phyloP scores from a whole-genome alignment of 2,113 vertebrate species.

The Macrotis lagotis region DNA sequence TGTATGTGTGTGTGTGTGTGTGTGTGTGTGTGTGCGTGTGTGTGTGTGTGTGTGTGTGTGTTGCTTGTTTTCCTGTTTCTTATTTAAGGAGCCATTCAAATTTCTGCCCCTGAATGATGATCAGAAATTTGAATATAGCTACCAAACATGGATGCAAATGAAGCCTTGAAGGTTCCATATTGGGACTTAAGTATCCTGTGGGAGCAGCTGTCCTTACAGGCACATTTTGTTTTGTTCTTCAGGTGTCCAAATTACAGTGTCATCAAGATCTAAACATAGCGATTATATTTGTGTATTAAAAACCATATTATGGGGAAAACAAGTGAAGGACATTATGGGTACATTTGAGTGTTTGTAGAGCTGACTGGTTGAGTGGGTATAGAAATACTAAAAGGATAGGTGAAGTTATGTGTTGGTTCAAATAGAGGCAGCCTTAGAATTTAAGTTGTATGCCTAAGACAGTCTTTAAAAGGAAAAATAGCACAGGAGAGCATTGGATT shows the following conservation, averaged over 20 bases:
- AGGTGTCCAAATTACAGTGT: background rate
- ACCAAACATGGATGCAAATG: constrained; percentile 12
- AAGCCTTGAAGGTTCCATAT: constrained; percentile 12
- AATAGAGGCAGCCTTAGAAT: background rate
- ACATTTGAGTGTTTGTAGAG: constrained; percentile 29
- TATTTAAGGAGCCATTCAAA: constrained; percentile 41
- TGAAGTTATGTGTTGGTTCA: background rate
- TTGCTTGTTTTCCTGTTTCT: constrained; percentile 31
- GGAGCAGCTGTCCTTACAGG: constrained; percentile 3
- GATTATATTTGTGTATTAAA: constrained; percentile 55
- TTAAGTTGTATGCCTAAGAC: background rate
- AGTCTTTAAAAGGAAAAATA: background rate
- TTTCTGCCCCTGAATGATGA: constrained; percentile 35
- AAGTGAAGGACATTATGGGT: background rate
- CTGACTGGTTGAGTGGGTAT: constrained; percentile 23
- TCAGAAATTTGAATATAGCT: constrained; percentile 38
- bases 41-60: background rate
- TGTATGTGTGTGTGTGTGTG: background rate
- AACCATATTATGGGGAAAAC: constrained; percentile 66
- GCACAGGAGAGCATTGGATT: background rate
- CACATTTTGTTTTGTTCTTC: background rate
- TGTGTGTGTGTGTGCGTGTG: too few relatives aligned
- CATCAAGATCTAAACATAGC: background rate
- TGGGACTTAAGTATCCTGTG: constrained; percentile 21
- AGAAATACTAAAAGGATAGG: background rate